These are phyloP conservation scores for Macrochelys suwanniensis DNA, from an alignment of 2,797 vertebrate genomes.

Conservation along the genomic window DNA sequence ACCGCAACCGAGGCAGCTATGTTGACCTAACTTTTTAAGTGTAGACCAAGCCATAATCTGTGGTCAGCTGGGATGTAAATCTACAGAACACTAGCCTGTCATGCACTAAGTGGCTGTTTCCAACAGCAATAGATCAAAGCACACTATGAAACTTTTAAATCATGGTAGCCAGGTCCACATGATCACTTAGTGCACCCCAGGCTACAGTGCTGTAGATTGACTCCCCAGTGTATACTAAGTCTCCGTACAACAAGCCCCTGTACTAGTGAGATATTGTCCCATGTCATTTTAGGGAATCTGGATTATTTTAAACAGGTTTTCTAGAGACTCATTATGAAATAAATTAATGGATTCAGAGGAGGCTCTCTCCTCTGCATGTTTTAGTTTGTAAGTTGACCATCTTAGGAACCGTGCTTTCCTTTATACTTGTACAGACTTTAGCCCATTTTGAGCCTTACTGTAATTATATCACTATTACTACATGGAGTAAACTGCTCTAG, in stretches of 20 bases:
- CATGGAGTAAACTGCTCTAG: background rate
- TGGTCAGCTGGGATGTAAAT: background rate
- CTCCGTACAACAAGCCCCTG: background rate
- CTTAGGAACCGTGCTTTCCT: background rate
- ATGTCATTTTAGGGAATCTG: background rate
- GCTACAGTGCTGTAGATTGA: background rate
- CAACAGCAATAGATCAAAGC: background rate
- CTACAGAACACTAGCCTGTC: background rate
- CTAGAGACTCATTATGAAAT: background rate
- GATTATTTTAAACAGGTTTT: background rate
- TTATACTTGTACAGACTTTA: background rate
- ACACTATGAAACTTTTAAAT: background rate
- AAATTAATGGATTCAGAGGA: background rate
- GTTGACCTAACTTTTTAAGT: background rate
- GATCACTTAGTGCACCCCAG: background rate
- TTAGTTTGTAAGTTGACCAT: background rate
- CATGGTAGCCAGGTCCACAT: background rate
- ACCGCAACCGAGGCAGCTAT: background rate
- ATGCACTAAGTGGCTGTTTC: background rate
- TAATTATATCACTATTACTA: background rate
- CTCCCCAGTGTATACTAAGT: background rate
- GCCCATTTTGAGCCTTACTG: background rate
- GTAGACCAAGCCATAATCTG: background rate
- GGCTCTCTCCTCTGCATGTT: background rate
- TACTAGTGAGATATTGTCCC: background rate